phyloP scores from a whole-genome alignment of 2,113 vertebrate genomes.

The Calonectris borealis region DNA sequence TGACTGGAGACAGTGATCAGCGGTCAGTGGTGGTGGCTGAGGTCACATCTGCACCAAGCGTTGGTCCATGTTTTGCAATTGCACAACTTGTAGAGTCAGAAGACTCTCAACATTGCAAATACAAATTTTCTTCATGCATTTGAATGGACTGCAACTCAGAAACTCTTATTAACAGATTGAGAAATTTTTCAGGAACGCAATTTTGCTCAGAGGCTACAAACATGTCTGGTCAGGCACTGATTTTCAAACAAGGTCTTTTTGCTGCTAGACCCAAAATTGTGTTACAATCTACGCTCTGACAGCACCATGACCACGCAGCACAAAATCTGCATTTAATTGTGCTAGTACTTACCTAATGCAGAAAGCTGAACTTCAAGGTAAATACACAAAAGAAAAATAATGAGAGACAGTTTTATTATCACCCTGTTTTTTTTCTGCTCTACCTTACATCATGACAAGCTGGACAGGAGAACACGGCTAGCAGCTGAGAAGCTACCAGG shows the following conservation, averaged over 20 bases:
- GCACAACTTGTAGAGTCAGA: not conserved
- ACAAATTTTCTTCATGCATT: not conserved
- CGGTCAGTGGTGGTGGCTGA: not conserved
- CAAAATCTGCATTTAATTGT: not conserved
- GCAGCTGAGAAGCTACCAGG: not conserved
- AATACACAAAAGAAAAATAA: not conserved
- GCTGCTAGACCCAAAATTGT: not conserved
- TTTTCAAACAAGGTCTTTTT: not conserved
- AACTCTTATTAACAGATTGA: not conserved
- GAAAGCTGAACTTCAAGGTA: not conserved
- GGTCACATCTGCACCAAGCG: not conserved
- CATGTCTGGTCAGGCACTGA: not conserved
- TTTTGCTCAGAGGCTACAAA: not conserved
- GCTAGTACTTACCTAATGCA: not conserved
- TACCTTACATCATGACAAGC: not conserved
- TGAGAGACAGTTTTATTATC: not conserved
- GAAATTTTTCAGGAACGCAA: not conserved
- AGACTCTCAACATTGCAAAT: not conserved
- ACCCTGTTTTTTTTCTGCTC: not conserved
- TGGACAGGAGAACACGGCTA: not conserved
- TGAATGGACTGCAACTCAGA: not conserved
- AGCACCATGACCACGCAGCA: not conserved
- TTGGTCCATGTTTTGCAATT: not conserved
- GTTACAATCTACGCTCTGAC: not conserved
- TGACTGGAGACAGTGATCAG: not conserved